Evolutionary conservation across 37 sponge, comb jelly and placozoan species (phyloP).

Genomic region (Haliclona indistincta): DNA sequence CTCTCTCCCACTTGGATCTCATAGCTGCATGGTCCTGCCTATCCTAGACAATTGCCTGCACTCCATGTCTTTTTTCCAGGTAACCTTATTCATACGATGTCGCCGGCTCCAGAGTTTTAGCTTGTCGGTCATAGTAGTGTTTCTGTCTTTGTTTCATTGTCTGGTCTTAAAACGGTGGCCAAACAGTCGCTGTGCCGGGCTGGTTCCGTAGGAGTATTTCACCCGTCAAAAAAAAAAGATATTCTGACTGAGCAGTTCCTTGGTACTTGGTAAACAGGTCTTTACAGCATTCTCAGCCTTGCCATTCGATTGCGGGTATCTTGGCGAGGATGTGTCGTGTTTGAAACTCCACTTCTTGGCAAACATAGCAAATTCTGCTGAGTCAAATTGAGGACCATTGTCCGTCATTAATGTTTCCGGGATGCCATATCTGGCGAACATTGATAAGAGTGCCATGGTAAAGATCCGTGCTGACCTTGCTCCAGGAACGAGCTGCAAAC

Average conservation of each 20-base stretch:
- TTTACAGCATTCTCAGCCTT: slow-evolving; percentile 56
- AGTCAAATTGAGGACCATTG: slow-evolving; percentile 40
- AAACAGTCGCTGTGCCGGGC: slow-evolving; percentile 55
- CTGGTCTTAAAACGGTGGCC: slow-evolving; percentile 41
- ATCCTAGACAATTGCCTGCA: slow-evolving; percentile 21
- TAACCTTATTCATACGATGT: slow-evolving; percentile 32
- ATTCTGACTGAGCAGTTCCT: slow-evolving; percentile 32
- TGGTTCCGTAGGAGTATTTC: slow-evolving; percentile 56
- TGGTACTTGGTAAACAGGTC: slow-evolving; percentile 45
- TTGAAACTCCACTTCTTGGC: slow-evolving; percentile 30
- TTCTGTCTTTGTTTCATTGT: slow-evolving; percentile 31
- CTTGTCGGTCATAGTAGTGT: slow-evolving; percentile 32
- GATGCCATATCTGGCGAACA: slow-evolving; percentile 32
- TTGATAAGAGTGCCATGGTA: slow-evolving; percentile 7
- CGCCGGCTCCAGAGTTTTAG: slow-evolving; percentile 33
- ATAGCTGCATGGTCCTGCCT: slow-evolving; percentile 38
- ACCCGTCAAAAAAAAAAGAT: slow-evolving; percentile 49
- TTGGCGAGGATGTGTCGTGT: slow-evolving; percentile 11
- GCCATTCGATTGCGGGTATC: slow-evolving; percentile 54
- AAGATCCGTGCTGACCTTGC: slow-evolving; percentile 12
- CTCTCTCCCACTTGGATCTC: slow-evolving; percentile 28
- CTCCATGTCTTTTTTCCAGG: slow-evolving; percentile 46
- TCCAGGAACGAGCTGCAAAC: slow-evolving; percentile 20
- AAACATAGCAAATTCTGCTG: slow-evolving; percentile 29
- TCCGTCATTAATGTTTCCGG: slow-evolving; percentile 19